Evolutionary conservation across 2,888 invertebrate genomes (phyloP).

Genomic region (Oligia fasciuncula): DNA sequence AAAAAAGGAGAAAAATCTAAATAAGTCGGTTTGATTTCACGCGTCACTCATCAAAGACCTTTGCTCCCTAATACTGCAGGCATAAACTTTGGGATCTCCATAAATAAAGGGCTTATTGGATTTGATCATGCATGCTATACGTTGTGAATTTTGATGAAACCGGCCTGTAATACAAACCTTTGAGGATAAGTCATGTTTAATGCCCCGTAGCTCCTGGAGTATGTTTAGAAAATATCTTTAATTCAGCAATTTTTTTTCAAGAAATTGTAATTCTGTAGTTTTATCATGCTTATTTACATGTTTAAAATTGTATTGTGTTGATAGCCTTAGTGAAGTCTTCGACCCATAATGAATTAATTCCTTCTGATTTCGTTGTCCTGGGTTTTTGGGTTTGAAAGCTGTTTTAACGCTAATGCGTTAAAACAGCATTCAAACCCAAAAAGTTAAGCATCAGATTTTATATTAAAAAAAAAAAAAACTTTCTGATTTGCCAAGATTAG

Average conservation of each 20-base stretch:
- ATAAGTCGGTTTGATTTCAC: slow-evolving; percentile 43
- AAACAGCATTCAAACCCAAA: not conserved
- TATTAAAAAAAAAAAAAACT: not conserved
- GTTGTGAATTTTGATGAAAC: slow-evolving; percentile 21
- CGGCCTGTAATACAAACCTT: slow-evolving; percentile 4
- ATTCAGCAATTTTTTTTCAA: not conserved
- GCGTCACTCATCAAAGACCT: slow-evolving; percentile 49
- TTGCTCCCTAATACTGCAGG: slow-evolving; percentile 26
- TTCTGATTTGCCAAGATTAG: not conserved
- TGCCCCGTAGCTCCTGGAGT: slow-evolving; percentile 37
- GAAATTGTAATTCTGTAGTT: not conserved
- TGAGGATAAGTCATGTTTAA: slow-evolving; percentile 27
- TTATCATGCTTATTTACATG: not conserved
- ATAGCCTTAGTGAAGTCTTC: not conserved
- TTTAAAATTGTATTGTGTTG: not conserved
- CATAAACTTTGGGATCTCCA: slow-evolving; percentile 23
- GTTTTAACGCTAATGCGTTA: no score
- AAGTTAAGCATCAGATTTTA: not conserved
- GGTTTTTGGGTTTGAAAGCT: no score
- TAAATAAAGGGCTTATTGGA: slow-evolving; percentile 48
- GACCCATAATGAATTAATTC: not conserved
- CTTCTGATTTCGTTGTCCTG: not conserved
- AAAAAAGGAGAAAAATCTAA: not conserved
- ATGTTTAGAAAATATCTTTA: slow-evolving; percentile 9
- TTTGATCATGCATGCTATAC: slow-evolving; percentile 41